Evolutionary conservation across 2,888 invertebrate genomes (phyloP).

Genomic region (Scaptomyza caliginosa): DNA sequence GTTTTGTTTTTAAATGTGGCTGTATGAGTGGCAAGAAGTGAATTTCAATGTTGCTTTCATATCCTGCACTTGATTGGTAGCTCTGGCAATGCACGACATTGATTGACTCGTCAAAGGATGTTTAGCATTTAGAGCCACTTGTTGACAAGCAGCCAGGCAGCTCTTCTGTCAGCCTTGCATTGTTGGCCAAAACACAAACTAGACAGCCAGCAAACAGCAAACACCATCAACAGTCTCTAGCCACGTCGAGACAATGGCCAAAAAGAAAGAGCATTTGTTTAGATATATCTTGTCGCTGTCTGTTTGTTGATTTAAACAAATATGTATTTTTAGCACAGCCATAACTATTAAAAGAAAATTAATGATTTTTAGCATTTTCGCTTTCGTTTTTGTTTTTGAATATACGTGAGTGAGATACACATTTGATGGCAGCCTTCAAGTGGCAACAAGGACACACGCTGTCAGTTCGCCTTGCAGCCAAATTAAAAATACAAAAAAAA

Average conservation of each 20-base stretch:
- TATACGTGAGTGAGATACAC: constrained; percentile 37
- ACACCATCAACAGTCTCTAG: constrained; percentile 12
- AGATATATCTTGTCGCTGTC: constrained; percentile 27
- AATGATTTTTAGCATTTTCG: constrained; percentile 59
- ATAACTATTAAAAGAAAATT: constrained; percentile 69
- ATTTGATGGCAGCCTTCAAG: constrained; percentile 15
- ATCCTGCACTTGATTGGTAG: constrained; percentile 56
- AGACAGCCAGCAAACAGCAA: constrained; percentile 46
- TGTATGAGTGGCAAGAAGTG: background rate
- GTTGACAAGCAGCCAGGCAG: constrained; percentile 34
- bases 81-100: constrained; percentile 59
- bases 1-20: no score
- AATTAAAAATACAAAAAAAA: no score
- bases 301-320: constrained; percentile 64
- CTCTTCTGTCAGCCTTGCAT: constrained; percentile 41
- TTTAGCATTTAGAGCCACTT: constrained; percentile 33
- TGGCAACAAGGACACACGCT: constrained; percentile 54
- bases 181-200: constrained; percentile 64
- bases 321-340: constrained; percentile 64
- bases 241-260: constrained; percentile 13
- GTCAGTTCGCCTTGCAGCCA: constrained; percentile 73
- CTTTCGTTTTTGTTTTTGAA: constrained; percentile 30
- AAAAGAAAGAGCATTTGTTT: background rate
- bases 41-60: constrained; percentile 7
- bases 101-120: constrained; percentile 68